Evolutionary conservation across 2,888 invertebrate species (phyloP), one percentile per base, ranked within the genome.

Genomic region (Synergus umbraculus): DNA sequence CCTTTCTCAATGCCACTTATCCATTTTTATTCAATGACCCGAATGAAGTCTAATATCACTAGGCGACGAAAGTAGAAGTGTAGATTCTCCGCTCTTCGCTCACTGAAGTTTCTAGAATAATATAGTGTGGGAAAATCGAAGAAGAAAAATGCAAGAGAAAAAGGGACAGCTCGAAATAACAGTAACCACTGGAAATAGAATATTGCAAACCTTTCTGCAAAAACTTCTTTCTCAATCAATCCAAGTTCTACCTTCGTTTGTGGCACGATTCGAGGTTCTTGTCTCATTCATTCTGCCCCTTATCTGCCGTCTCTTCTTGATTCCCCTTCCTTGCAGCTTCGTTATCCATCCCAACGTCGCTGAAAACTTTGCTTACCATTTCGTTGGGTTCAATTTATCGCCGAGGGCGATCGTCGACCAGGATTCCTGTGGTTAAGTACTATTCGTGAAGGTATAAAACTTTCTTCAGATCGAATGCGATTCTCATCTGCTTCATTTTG

Each of bases 311-410:
- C 43, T 46, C 29, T n/a, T 18, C 22, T 65, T 76, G 58, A 63
- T 49, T 66, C 54, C 64, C 78, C 77, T 78, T 58, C 77, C 49
- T 67, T 64, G 78, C 80, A 54, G 29, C 18, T 76, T 29, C 78
- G 79, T 79, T 83, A 83, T 81, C 83, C 77, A 78, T 80, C 79
- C 78, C 81, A 79, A 78, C 79, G 80, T 84, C 83, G 82, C 83
- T 83, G 81, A 77, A 86, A 86, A 87, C 85, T 87, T 88, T 84
- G 81, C 85, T 85, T 82, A 83, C 82, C 80, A 82, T 85, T 87
- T 86, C 82, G 83, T 80, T 83, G 81, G 82, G 82, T 86, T 83
- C 85, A 85, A 87, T 87, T 87, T 85, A 84, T 87, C 85, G 84
- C 83, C 81, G 80, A 78, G 73, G 82, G 83, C 79, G 79, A 81